phyloP scores from a whole-genome alignment of 1,140 invertebrate genomes.

The Chelonus insularis region DNA sequence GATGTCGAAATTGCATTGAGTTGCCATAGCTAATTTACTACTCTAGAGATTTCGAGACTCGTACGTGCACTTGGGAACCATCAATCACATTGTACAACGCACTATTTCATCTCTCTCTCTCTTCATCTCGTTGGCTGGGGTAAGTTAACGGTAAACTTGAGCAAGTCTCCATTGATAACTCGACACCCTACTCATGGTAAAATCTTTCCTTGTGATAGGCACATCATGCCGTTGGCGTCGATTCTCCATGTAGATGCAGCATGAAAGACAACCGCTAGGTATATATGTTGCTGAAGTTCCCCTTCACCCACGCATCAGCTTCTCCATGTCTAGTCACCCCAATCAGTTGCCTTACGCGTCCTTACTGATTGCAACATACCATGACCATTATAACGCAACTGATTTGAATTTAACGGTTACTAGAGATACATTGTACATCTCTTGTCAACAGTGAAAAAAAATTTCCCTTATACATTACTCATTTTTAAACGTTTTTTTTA shows the following conservation, averaged over 20 bases:
- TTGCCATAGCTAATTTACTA: not conserved
- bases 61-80: not conserved
- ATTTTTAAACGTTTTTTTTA: no score
- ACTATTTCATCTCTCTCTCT: not conserved
- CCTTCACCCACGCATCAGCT: constrained; percentile 7
- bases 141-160: constrained; percentile 36
- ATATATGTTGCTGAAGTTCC: not conserved
- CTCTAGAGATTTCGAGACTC: not conserved
- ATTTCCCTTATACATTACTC: no score
- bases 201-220: constrained; percentile 4
- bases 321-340: constrained; percentile 1
- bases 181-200: constrained; percentile 9
- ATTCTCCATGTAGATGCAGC: not conserved
- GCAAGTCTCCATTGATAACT: constrained; percentile 38
- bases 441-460: no score
- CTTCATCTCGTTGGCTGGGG: not conserved
- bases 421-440: no score
- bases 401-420: constrained; percentile 54
- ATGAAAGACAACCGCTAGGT: constrained; percentile 3
- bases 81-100: constrained; percentile 11
- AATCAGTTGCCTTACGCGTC: constrained; percentile 25
- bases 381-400: constrained; percentile 41
- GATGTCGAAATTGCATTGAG: not conserved
- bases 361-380: constrained; percentile 30
- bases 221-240: constrained; percentile 3